A percentile compares a stretch with the other conserved stretches of the same genome.
phyloP scores from a whole-genome alignment of 30 jellyfish, hydroid and myxozoan genomes.

The Aurelia coerulea region DNA sequence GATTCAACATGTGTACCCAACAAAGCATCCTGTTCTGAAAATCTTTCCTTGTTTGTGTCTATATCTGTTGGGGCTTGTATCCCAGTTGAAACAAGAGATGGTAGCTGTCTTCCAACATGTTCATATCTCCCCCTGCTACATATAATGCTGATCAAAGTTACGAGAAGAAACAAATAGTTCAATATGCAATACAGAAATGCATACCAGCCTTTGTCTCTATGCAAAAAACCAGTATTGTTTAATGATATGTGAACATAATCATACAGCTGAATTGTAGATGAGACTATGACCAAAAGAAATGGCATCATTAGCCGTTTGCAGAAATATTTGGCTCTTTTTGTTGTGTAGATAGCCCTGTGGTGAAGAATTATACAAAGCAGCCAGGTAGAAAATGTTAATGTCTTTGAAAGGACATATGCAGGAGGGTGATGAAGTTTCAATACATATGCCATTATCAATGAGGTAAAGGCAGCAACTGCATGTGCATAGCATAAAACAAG shows the following conservation, averaged over 20 bases:
- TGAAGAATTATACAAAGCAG: conserved; percentile 61
- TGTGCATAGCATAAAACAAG: conserved; percentile 28
- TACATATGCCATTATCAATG: conserved; percentile 51
- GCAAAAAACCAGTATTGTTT: not conserved
- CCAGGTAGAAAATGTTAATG: conserved; percentile 82
- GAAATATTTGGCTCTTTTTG: not conserved
- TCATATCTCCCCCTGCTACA: not conserved
- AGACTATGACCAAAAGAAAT: conserved; percentile 32
- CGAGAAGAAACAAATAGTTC: conserved; percentile 9
- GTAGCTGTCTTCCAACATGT: conserved; percentile 37
- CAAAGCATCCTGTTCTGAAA: conserved; percentile 60
- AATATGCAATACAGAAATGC: conserved; percentile 9
- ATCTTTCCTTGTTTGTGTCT: not conserved
- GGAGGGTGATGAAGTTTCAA: conserved; percentile 65
- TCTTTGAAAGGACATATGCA: conserved; percentile 80
- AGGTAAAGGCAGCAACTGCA: conserved; percentile 44
- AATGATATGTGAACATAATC: conserved; percentile 2
- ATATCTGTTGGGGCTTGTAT: conserved; percentile 28
- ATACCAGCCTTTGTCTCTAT: conserved; percentile 25
- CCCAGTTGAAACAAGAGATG: conserved; percentile 55
- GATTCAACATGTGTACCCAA: conserved; percentile 59
- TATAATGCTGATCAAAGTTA: not conserved
- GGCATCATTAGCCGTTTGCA: conserved; percentile 17
- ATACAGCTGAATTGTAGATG: conserved; percentile 61
- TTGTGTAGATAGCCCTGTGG: conserved; percentile 15